phyloP scores from a whole-genome alignment of 1,140 invertebrate genomes.

The Zaprionus nigranus region DNA sequence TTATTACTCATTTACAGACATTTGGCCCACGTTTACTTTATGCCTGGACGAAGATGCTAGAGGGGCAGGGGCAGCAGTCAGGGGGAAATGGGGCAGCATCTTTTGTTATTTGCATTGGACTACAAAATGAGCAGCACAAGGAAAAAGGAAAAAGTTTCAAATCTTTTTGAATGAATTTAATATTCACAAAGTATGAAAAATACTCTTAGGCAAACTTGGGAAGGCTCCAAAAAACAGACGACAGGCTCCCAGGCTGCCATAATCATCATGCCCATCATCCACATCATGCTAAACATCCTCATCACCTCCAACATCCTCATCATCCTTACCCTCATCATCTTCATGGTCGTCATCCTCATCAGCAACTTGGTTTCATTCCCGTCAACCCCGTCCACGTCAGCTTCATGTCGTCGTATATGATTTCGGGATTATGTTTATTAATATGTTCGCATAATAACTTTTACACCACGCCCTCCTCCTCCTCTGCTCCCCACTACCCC shows the following conservation, averaged over 20 bases:
- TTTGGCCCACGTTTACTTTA: conserved; percentile 41
- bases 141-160: conserved; percentile 60
- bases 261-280: conserved; percentile 7
- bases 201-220: conserved; percentile 29
- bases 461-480: background rate
- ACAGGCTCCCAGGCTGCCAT: conserved; percentile 7
- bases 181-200: conserved; percentile 60
- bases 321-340: too few species aligned
- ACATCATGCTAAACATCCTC: conserved; percentile 12
- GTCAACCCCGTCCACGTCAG: conserved; percentile 21
- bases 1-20: conserved; percentile 79
- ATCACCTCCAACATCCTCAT: conserved; percentile 1
- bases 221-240: background rate
- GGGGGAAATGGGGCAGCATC: conserved; percentile 4
- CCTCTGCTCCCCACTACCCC: too few species aligned
- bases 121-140: conserved; percentile 57
- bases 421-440: conserved; percentile 47
- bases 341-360: conserved; percentile 15
- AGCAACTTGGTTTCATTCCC: conserved; percentile 7
- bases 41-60: too few species aligned
- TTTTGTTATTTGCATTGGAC: conserved; percentile 73
- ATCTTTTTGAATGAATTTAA: conserved; percentile 76
- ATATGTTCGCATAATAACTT: conserved; percentile 32
- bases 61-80: too few species aligned
- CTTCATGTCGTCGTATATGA: conserved; percentile 53